phyloP scores from a whole-genome alignment of 2,888 invertebrate genomes.

The Hemicrepidius hirtus region DNA sequence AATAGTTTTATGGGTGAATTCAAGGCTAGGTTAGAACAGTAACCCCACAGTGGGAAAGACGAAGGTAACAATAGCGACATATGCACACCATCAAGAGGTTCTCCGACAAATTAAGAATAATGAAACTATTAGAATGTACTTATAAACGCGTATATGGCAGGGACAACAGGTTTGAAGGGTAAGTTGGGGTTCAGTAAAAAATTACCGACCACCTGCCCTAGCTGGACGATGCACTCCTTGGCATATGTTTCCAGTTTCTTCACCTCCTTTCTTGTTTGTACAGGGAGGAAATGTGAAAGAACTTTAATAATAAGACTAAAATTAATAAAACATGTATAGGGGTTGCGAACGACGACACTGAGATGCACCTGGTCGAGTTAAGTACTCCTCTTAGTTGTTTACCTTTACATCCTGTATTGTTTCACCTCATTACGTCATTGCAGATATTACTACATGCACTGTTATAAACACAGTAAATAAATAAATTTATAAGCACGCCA shows the following conservation, averaged over 20 bases:
- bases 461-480: too few species aligned
- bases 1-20: slow-evolving; percentile 2
- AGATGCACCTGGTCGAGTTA: slow-evolving; percentile 44
- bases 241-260: slow-evolving; percentile 65
- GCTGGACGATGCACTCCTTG: slow-evolving; percentile 60
- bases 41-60: slow-evolving; percentile 29
- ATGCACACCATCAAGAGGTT: slow-evolving; percentile 50
- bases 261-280: slow-evolving; percentile 60
- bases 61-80: slow-evolving; percentile 48
- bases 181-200: slow-evolving; percentile 54
- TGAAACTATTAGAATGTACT: slow-evolving; percentile 57
- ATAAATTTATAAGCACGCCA: too few species aligned
- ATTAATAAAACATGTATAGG: slow-evolving; percentile 61
- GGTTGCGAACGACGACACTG: slow-evolving; percentile 50
- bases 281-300: slow-evolving; percentile 57
- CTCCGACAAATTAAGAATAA: slow-evolving; percentile 57
- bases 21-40: slow-evolving; percentile 18
- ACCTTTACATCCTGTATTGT: neutral
- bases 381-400: slow-evolving; percentile 14
- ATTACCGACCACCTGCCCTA: slow-evolving; percentile 61
- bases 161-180: slow-evolving; percentile 59
- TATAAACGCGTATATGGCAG: slow-evolving; percentile 49
- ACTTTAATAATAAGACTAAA: slow-evolving; percentile 58
- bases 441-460: too few species aligned
- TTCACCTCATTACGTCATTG: slow-evolving; percentile 1